Percentiles rank a stretch among this genome's conserved stretches.
phyloP scores from a whole-genome alignment of 2,113 vertebrate species.

The Pardalotus punctatus region DNA sequence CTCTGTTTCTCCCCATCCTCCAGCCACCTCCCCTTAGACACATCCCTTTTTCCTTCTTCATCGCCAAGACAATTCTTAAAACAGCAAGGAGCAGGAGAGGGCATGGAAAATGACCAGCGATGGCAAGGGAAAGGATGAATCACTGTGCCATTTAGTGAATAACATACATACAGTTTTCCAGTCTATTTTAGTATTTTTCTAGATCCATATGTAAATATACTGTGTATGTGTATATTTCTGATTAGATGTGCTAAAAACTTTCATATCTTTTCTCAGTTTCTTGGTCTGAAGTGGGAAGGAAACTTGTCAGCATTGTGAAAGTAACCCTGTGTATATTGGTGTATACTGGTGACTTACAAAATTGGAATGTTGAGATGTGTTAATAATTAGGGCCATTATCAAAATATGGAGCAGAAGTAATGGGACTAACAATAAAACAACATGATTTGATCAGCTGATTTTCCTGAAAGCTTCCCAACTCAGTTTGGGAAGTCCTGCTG shows the following conservation, averaged over 20 bases:
- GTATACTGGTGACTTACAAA: background rate
- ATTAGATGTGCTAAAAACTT: background rate
- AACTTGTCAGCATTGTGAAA: background rate
- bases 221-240: background rate
- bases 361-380: background rate
- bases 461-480: background rate
- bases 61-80: background rate
- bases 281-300: background rate
- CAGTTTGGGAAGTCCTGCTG: background rate
- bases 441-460: background rate
- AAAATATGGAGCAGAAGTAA: background rate
- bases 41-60: background rate
- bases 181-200: background rate
- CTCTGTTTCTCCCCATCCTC: background rate
- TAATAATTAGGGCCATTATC: background rate
- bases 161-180: background rate
- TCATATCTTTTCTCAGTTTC: background rate
- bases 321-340: background rate
- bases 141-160: background rate
- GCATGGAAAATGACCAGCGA: background rate
- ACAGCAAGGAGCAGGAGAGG: background rate
- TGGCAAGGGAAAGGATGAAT: background rate
- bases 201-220: background rate
- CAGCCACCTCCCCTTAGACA: background rate
- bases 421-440: background rate